Evolutionary conservation across 2,888 invertebrate species (phyloP), one percentile per base, ranked within the genome.

Genomic region (Metellina segmentata): DNA sequence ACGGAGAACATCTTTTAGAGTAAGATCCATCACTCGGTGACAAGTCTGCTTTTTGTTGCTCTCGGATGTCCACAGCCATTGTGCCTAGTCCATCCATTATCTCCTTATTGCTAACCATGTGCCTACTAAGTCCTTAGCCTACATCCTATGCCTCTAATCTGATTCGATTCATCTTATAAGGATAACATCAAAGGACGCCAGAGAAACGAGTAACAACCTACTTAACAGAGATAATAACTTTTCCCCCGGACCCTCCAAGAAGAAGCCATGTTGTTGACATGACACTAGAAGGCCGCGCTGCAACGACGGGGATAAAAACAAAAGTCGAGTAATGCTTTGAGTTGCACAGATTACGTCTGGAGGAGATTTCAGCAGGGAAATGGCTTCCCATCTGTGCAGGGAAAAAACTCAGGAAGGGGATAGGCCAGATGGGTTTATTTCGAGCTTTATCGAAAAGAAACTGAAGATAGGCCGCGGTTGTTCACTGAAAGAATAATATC

Each of bases 151-250:
- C 81, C 81, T 74, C 72, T 88, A 88, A 88, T 88, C 88, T 88
- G 88, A 88, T 88, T 81, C 81, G 74, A 88, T 74, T 75, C 88
- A 81, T 88, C 88, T 88, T 75, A 88, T 81, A 74, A 69, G 81
- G 71, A 49, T 75, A 75, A 88, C 81, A 81, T 81, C 81, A 48
- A 74, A 78, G 85, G 75, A 75, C 85, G 53, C 53, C 16, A 87
- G 53, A 69, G 81, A 81, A 78, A 69, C 72, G 69, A 72, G 75
- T 75, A 88, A 88, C 81, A 88, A 69, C 88, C 52, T 88, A 82
- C 88, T 88, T 88, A 88, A 81, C 88, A 75, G 61, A 88, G 88
- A 88, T 88, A 88, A 88, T 88, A 88, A 88, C 88, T 88, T 88
- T 75, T n/a, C n/a, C 75, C 72, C 69, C 78, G 61, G 75, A 52